These are phyloP conservation scores for Accipiter virgatus DNA, from an alignment of 2,113 vertebrate genomes.

Conservation along the genomic window DNA sequence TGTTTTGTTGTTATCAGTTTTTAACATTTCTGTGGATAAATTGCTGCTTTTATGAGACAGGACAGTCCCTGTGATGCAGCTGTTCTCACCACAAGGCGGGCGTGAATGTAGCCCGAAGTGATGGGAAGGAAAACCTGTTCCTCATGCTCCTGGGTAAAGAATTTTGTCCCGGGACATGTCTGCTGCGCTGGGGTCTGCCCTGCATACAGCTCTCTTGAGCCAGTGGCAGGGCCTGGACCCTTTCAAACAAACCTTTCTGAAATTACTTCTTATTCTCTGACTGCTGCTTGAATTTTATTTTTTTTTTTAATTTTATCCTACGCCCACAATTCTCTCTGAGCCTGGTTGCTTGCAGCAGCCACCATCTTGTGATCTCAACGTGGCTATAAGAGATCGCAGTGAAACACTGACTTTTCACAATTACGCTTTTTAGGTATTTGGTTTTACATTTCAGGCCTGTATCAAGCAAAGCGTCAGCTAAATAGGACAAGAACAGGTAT, in stretches of 20 bases:
- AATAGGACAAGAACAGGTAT: not conserved
- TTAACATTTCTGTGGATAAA: not conserved
- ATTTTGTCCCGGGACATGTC: not conserved
- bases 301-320: not conserved
- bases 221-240: not conserved
- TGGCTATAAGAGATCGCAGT: not conserved
- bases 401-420: not conserved
- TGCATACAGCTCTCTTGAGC: rapidly evolving
- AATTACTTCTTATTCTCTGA: not conserved
- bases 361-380: rapidly evolving
- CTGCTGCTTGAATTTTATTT: not conserved
- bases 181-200: not conserved
- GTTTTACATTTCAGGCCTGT: not conserved
- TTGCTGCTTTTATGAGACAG: not conserved
- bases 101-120: not conserved
- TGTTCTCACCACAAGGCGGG: rapidly evolving
- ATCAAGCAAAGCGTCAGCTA: not conserved
- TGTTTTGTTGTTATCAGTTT: not conserved
- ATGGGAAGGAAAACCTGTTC: not conserved
- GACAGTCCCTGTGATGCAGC: not conserved
- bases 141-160: not conserved
- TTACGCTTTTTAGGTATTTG: not conserved
- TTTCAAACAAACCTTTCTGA: not conserved
- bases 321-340: not conserved
- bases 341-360: not conserved